Conservation (phyloP, 92 coral and sea anemone species). For the Porites lobata region DNA sequence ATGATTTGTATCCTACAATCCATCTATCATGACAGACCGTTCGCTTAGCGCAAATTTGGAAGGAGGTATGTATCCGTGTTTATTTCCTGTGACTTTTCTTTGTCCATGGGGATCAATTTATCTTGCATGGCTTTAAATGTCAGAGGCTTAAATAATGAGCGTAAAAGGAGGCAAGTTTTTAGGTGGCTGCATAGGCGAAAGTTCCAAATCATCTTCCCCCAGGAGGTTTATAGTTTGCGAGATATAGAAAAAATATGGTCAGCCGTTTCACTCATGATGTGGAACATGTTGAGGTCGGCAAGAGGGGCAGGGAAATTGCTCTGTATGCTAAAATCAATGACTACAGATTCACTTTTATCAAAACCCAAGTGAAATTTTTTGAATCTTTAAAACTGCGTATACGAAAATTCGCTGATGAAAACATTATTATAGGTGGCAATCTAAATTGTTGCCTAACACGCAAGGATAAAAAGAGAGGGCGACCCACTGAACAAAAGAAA, state of each 20-base stretch:
- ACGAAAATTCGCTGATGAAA: neutral
- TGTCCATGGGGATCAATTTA: neutral
- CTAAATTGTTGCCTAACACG: neutral
- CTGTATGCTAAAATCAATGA: conserved; percentile 1
- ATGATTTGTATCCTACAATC: too few species aligned
- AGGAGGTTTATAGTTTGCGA: conserved; percentile 7
- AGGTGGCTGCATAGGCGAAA: too few species aligned
- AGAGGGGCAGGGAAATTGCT: neutral
- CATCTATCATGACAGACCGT: neutral
- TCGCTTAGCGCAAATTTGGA: neutral
- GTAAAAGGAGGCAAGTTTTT: neutral
- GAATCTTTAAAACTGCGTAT: neutral
- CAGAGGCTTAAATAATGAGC: neutral
- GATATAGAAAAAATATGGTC: conserved; percentile 8
- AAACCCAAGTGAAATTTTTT: neutral
- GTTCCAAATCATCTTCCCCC: conserved; percentile 21
- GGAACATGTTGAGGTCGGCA: neutral
- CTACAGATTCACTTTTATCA: neutral
- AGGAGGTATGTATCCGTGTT: neutral
- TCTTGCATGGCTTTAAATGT: neutral
- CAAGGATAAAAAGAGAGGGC: neutral
- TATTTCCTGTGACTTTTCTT: neutral
- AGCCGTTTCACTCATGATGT: neutral
- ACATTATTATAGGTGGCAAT: neutral
- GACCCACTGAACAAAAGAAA: conserved; percentile 1